phyloP scores from a whole-genome alignment of 2,888 invertebrate species.

The Oxytorus armatus region DNA sequence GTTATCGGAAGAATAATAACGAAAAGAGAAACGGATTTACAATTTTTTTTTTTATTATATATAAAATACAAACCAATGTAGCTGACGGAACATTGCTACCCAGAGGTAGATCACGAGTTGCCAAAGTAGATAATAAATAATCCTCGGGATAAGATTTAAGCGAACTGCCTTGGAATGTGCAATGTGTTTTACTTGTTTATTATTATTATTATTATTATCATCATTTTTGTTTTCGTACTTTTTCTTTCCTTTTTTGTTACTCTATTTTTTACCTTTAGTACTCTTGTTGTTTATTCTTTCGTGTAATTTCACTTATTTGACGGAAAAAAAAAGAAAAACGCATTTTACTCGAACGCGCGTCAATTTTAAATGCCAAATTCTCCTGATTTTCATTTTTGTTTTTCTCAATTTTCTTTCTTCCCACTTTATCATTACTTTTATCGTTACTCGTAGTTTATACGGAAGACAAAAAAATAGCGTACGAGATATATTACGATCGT shows the following conservation, averaged over 20 bases:
- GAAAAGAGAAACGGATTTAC: conserved; percentile 38
- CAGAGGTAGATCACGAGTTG: conserved; percentile 67
- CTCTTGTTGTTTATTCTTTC: conserved; percentile 33
- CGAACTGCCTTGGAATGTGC: conserved; percentile 71
- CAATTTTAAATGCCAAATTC: no score
- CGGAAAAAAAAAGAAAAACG: not conserved
- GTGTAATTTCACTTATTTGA: not conserved
- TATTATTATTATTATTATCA: conserved; percentile 48
- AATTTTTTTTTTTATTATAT: no score
- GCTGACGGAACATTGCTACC: conserved; percentile 62
- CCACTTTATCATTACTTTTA: conserved; percentile 39
- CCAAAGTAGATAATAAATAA: conserved; percentile 72
- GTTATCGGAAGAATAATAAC: conserved; percentile 26
- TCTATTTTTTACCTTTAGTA: conserved; percentile 10
- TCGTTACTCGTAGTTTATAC: conserved; percentile 59
- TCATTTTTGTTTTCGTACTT: conserved; percentile 36
- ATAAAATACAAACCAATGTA: conserved; percentile 64
- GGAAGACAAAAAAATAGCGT: conserved; percentile 48
- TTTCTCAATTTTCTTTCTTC: conserved; percentile 8
- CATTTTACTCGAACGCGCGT: no score
- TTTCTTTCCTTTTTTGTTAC: conserved; percentile 42
- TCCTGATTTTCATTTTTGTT: conserved; percentile 18
- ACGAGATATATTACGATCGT: conserved; percentile 47
- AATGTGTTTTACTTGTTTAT: conserved; percentile 67
- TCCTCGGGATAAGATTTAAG: conserved; percentile 66